Evolutionary conservation across 2,888 invertebrate genomes (phyloP).

Genomic region (Phasia obesa): DNA sequence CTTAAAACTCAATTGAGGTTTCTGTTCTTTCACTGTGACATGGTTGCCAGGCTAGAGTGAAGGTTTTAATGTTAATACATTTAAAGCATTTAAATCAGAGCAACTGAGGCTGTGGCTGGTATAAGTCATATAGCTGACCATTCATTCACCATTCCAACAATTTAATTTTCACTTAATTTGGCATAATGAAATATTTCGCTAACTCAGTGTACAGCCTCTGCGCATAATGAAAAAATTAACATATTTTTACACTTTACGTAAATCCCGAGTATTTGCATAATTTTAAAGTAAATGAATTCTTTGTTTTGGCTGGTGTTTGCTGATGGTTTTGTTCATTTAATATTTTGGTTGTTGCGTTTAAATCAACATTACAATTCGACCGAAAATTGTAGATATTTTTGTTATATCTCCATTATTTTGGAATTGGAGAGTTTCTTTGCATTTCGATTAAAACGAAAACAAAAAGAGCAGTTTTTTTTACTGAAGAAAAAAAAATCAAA

Average conservation of each 20-base stretch:
- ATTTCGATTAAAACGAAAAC: too few relatives aligned
- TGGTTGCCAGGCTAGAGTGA: neutral
- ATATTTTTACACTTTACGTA: constrained; percentile 73
- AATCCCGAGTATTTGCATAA: constrained; percentile 72
- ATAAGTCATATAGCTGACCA: constrained; percentile 45
- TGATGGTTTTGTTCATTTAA: neutral
- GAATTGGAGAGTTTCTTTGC: neutral
- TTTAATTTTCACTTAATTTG: constrained; percentile 74
- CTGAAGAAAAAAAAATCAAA: too few relatives aligned
- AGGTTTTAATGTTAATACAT: constrained; percentile 24
- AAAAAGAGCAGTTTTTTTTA: too few relatives aligned
- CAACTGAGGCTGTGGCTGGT: neutral
- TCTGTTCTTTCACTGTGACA: constrained; percentile 1
- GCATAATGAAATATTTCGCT: constrained; percentile 52
- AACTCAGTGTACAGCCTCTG: neutral
- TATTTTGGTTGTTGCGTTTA: constrained; percentile 12
- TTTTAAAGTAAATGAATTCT: constrained; percentile 57
- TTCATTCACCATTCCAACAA: constrained; percentile 61
- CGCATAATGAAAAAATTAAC: constrained; percentile 69
- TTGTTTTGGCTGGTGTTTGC: constrained; percentile 31
- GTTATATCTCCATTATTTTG: constrained; percentile 1
- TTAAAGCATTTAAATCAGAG: constrained; percentile 28
- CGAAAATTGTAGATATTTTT: constrained; percentile 54
- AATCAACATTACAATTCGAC: constrained; percentile 40
- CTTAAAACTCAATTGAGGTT: constrained; percentile 35